Evolutionary conservation across 2,797 vertebrate genomes (phyloP), one percentile per base, ranked within the genome.

Genomic region (Dicrostonyx torquatus): DNA sequence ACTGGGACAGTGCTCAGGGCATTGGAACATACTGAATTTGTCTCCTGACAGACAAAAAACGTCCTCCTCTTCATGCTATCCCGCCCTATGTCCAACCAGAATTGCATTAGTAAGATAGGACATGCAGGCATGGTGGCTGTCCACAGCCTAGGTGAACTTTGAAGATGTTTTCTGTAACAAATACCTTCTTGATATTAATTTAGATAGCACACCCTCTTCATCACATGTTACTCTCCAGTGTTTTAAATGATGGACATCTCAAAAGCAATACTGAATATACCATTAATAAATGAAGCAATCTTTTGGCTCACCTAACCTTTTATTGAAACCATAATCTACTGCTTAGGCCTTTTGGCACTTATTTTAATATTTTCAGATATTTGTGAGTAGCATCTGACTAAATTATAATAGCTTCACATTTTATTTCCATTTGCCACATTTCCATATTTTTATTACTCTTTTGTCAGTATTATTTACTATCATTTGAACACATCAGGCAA

Each of bases 91-190:
- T 45, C 29, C 45, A 86, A 45, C 8, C 7, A 1, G 7, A 2
- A 0, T n/a, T 60, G 2, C 3, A 14, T 26, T 53, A 11, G 11
- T 14, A 43, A 75, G n/a, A 79, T 8, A 1, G 8, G 29, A 2
- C 4, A 48, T 14, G 60, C 2, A 24, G 17, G 26, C 20, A 77
- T 43, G 0, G 2, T 22, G 11, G 17, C 9, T 82, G 3, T 70
- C 2, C 50, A 0, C 1, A 15, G 18, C 9, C 66, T 37, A 40
- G 18, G 20, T 6, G 29, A 12, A 14, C 7, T 6, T 18, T 22
- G 8, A 90, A 31, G 0, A 24, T 77, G 31, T 1, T 9, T 50
- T 0, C 62, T 79, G 12, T 5, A 26, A 26, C 0, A 77, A 77
- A 75, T 20, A 45, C 17, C 50, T 75, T 3, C 24, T 88, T 58